Evolutionary conservation across 2,797 vertebrate species (phyloP), one percentile per base, ranked within the genome.

Genomic region (Eleutherodactylus coqui): DNA sequence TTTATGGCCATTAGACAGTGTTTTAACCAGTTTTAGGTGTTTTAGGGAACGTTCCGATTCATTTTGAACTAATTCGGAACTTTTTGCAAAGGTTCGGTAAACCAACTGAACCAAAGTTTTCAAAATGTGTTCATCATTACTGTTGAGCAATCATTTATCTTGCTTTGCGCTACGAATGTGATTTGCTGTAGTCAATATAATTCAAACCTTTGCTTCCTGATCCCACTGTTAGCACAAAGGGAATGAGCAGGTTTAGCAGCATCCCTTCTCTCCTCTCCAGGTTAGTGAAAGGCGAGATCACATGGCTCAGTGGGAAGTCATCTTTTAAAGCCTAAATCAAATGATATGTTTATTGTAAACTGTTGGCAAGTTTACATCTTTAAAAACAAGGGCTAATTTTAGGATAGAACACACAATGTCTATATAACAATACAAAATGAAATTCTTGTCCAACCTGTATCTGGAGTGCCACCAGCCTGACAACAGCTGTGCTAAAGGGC

Each of bases 281-380:
- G 96, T 99, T 99, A 94, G 98, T 99, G 94, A 99, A 99, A 78
- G 98, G 98, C 85, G 98, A 99, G 94, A 99, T 98, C 95, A 99
- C 98, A 88, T 99, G 98, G 92, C 97, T 98, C 92, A 99, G 95
- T 24, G 98, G 98, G 45, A 99, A 99, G 94, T 99, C 98, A 79
- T 99, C 98, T 93, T 99, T 99, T 93, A 99, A 95, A 89, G 98
- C 98, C 98, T 99, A 89, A 43, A 47, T 38, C 1, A 38, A 36
- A 69, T 69, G 0, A 32, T 21, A n/a, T 69, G 16, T 14, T 10
- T 69, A 2, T 9, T 5, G 8, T 41, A 41, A 41, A 13, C 32
- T 34, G 1, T 64, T 5, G 32, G 60, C 10, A 64, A 16, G 29
- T 7, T 5, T 14, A n/a, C 16, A 24, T 43, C 36, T 9, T 38